These are phyloP conservation scores for Dermolepida albohirtum DNA, from an alignment of 2,888 invertebrate species.

Conservation along the genomic window DNA sequence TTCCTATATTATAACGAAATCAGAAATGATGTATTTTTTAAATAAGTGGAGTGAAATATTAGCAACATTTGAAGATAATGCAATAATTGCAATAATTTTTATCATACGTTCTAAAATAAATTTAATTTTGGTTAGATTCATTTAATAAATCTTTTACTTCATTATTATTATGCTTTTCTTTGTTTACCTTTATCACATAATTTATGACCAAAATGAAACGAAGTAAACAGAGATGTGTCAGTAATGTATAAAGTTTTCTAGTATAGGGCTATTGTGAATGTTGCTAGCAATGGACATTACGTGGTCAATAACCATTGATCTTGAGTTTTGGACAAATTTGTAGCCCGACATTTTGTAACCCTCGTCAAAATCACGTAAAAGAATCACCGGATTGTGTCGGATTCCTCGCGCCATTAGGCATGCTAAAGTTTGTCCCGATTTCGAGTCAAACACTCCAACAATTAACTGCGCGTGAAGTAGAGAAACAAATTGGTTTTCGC, in stretches of 20 bases:
- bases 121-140: no score
- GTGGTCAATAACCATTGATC: slow-evolving; percentile 30
- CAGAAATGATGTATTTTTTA: no score
- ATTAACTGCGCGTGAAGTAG: slow-evolving; percentile 10
- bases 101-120: no score
- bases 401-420: slow-evolving; percentile 6
- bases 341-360: slow-evolving; percentile 13
- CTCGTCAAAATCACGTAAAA: slow-evolving; percentile 30
- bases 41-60: no score
- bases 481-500: slow-evolving; percentile 3
- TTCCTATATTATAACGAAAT: no score
- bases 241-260: slow-evolving; percentile 9
- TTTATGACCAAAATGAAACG: no score
- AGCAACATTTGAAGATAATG: no score
- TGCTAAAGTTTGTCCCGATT: slow-evolving; percentile 19
- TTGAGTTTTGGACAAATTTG: slow-evolving; percentile 3
- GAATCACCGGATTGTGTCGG: slow-evolving; percentile 15
- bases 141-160: no score
- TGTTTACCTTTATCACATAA: no score
- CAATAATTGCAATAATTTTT: no score
- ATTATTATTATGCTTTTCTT: no score
- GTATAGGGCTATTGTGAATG: background rate
- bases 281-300: slow-evolving; percentile 1
- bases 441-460: slow-evolving; percentile 3
- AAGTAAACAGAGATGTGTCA: no score